Base-by-base conservation (phyloP, 2,113 vertebrate genomes). In the Clarias magur region DNA sequence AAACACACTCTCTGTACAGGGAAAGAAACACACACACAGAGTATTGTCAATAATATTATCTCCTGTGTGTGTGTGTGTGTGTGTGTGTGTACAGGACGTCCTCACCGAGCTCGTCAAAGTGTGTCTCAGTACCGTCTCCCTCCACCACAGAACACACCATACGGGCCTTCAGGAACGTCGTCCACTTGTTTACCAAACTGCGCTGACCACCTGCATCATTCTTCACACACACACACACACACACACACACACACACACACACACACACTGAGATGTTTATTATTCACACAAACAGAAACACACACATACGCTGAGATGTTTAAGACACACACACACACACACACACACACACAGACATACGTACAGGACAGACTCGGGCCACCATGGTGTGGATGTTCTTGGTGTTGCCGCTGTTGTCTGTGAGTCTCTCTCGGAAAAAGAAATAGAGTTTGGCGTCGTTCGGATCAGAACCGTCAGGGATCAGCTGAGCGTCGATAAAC, bases 111-210 rank as follows among this genome's bases (percentile, higher is more conserved):
- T 99, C 98, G 89, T 99, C 98, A 88, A 99, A 99, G 88, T 98
- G 95, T 0, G 98, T 99, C 91, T 99, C 98, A 0, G 97, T 97
- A 84, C 98, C 98, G 72, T 99, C 98, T 80, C 97, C 97, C 88
- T 99, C 98, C 89, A 97, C 95, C 15, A 99, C 98, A 0, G 98
- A 99, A 89, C 98, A 99, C 78, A 99, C 98, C 91, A 99, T 95
- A 87, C 98, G 92, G 1, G 98, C 98, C 91, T 99, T 99, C 23
- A 99, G 93, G 92, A 99, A 99, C 0, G 98, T 99, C 42, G 98
- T 99, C 98, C 98, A 99, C 82, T 99, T 99, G 93, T 99, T 99
- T 82, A 99, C 98, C 0, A 99, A 96, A 89, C 98, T 99, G 21
- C 98, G 96, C 89, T 98, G 97, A 21, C 98, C 98, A n/a, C 98